Evolutionary conservation across 2,113 vertebrate genomes (phyloP), one percentile per base, ranked within the genome.

Genomic region (Ptilorrhoa leucosticta): DNA sequence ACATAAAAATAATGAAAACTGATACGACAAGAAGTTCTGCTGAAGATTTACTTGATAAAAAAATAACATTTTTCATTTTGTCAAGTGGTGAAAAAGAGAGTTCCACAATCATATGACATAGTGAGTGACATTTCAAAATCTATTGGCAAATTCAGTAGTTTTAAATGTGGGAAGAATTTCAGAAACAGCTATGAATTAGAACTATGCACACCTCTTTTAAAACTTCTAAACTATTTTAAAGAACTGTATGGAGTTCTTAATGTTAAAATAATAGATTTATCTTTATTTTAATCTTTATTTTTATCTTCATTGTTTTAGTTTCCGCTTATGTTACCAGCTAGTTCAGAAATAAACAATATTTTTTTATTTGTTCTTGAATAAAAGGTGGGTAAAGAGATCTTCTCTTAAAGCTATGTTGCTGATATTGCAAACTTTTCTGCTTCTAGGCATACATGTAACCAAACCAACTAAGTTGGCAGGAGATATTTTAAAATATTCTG

Each of bases 381-480:
- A 86, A 48, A 24, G 6, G 3, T 48, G 39, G 11, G 17, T 81
- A 30, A 58, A 81, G 5, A 21, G 4, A 33, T 63, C 4, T 77
- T 44, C 10, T 53, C 18, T 50, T 64, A 30, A 77, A 84, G 10
- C 11, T 37, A 8, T 30, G 5, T 10, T 64, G 10, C 28, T 64
- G 35, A 15, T 48, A 27, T 24, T 64, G 7, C 5, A 77, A 54
- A 2, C 39, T 69, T 92, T 95, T 89, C 10, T 6, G 1, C 19
- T 37, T 3, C 6, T 83, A 64, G 30, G 8, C 35, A 54, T 33
- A 19, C 0, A 3, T 1, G 3, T 40, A 42, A 40, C 45, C 13
- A 60, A n/a, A n/a, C 7, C 15, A 77, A 65, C 26, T 13, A 53
- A 31, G 23, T n/a, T 71, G 6, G 23, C 26, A 40, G 22, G 11